Evolutionary conservation across 2,797 vertebrate genomes (phyloP).

Genomic region (Onychomys leucogaster): DNA sequence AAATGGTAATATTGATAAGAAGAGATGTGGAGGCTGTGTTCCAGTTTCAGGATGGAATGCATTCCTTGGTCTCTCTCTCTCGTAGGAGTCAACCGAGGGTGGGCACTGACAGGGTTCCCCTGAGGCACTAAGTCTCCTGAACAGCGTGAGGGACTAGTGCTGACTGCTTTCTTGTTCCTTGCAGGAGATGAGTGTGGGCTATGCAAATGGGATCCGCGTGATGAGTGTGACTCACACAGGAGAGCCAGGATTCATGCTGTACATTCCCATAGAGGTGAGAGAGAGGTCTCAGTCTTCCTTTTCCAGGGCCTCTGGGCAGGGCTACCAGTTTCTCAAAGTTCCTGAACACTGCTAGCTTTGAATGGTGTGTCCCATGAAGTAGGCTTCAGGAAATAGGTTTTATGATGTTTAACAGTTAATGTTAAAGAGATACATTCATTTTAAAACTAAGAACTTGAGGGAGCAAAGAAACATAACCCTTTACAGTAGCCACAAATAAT

Average conservation of each 20-base stretch:
- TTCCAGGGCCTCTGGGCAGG: neutral
- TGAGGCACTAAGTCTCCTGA: neutral
- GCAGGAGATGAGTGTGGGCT: constrained; percentile 99
- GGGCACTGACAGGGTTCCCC: neutral
- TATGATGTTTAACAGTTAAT: neutral
- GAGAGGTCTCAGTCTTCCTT: constrained; percentile 28
- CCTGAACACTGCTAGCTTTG: neutral
- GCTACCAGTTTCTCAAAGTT: no score
- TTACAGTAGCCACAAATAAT: no score
- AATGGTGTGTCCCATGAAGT: neutral
- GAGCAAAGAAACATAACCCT: neutral
- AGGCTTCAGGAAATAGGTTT: neutral
- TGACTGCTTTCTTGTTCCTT: constrained; percentile 73
- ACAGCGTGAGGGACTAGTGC: rapidly evolving
- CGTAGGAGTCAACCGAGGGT: neutral
- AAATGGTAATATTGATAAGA: neutral
- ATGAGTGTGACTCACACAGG: constrained; percentile 99
- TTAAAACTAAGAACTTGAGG: neutral
- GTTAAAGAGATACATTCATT: neutral
- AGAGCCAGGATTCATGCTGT: constrained; percentile 99
- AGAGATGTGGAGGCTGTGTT: neutral
- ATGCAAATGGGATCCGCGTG: constrained; percentile 98
- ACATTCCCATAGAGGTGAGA: constrained; percentile 98
- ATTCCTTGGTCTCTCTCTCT: neutral
- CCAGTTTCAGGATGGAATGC: neutral